Percentiles rank a stretch among this genome's conserved stretches.
phyloP scores from a whole-genome alignment of 2,797 vertebrate genomes.

The Fratercula arctica region DNA sequence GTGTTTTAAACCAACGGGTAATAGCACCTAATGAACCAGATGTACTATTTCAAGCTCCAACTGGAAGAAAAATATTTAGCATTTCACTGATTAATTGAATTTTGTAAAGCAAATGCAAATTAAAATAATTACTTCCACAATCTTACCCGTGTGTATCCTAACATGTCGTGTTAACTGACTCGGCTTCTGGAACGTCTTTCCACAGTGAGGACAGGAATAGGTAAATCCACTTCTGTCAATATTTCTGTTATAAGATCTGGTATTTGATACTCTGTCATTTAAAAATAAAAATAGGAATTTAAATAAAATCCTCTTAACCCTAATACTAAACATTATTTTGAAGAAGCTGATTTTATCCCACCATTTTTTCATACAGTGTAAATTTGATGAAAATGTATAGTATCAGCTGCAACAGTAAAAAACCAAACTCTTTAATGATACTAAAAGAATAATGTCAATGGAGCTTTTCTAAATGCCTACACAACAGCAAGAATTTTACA shows the following conservation, averaged over 20 bases:
- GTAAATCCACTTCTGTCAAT: slow-evolving; percentile 96
- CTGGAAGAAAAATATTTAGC: not conserved
- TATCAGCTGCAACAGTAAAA: not conserved
- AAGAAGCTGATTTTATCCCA: not conserved
- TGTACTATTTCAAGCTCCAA: not conserved
- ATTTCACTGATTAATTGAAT: not conserved
- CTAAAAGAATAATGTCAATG: not conserved
- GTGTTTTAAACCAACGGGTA: not conserved
- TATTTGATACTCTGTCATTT: slow-evolving; percentile 81
- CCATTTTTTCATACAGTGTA: not conserved
- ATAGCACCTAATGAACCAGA: not conserved
- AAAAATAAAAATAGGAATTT: not conserved
- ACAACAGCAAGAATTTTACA: not conserved
- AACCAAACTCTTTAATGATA: not conserved
- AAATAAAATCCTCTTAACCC: not conserved
- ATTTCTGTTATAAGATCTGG: slow-evolving; percentile 94
- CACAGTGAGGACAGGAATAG: slow-evolving; percentile 95
- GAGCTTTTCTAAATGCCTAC: not conserved
- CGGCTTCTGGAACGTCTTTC: slow-evolving; percentile 97
- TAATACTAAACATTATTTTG: not conserved
- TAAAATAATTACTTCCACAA: not conserved
- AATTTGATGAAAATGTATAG: not conserved
- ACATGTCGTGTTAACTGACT: slow-evolving; percentile 95
- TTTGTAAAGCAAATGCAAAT: not conserved
- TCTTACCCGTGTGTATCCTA: slow-evolving; percentile 95